Evolutionary conservation across 2,113 vertebrate genomes (phyloP).

Genomic region (Datnioides undecimradiatus): DNA sequence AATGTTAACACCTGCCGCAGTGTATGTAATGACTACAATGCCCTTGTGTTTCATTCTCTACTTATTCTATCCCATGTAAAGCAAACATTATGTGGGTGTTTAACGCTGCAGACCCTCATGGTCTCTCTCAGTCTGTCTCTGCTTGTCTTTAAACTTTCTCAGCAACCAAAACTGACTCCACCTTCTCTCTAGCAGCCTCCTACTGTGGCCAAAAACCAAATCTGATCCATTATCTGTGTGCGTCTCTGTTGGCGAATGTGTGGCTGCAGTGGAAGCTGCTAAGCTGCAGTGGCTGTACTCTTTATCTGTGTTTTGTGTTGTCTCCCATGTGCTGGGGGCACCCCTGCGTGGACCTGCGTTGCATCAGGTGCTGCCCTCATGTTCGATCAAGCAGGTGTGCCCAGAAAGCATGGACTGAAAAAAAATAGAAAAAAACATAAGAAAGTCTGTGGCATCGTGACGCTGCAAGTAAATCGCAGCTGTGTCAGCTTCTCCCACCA

Average conservation of each 20-base stretch:
- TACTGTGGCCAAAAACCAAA: slow-evolving; percentile 8
- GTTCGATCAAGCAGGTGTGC: slow-evolving; percentile 78
- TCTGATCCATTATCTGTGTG: slow-evolving; percentile 28
- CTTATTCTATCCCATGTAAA: background rate
- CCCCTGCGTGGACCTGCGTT: slow-evolving; percentile 69
- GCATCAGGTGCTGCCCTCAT: slow-evolving; percentile 61
- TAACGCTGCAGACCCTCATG: background rate
- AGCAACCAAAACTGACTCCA: background rate
- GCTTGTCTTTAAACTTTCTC: slow-evolving; percentile 27
- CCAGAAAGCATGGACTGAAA: slow-evolving; percentile 68
- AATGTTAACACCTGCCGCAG: slow-evolving; percentile 12
- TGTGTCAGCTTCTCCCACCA: slow-evolving; percentile 29
- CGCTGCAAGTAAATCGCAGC: slow-evolving; percentile 38
- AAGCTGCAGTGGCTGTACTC: slow-evolving; percentile 45
- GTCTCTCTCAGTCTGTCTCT: slow-evolving; percentile 14
- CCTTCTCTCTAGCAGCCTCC: background rate
- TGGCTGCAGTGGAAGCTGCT: slow-evolving; percentile 17
- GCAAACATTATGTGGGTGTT: slow-evolving; percentile 12
- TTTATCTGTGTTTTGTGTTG: slow-evolving; percentile 77
- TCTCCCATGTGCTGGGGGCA: slow-evolving; percentile 71
- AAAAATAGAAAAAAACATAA: background rate
- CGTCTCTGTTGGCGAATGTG: slow-evolving; percentile 24
- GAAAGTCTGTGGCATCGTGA: slow-evolving; percentile 57
- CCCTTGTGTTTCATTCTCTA: background rate
- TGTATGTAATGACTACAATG: slow-evolving; percentile 17